Base-by-base conservation (phyloP, 2,888 invertebrate genomes). In the Orchestes rusci region DNA sequence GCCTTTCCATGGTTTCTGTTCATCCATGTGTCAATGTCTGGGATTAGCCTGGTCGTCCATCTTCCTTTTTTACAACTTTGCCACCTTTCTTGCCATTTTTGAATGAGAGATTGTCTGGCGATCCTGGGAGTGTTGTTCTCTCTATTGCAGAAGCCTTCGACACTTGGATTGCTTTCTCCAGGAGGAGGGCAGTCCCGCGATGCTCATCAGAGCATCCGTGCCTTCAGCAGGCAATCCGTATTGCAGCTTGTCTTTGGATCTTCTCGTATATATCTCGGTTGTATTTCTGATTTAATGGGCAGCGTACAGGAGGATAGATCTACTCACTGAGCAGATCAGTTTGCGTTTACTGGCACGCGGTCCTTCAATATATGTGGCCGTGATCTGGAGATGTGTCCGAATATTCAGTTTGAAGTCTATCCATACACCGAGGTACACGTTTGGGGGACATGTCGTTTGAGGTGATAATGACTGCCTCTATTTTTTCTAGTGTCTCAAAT, bases 401-500 rank as follows among this genome's bases (percentile, higher is more conserved):
- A 30, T n/a, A 30, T 8, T 8, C 12, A 34, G 34, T 7, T 34
- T 17, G 16, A 7, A 16, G 17, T 34, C 34, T 4, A 34, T 5
- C 34, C 16, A 34, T 7, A 34, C 34, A 5, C 18, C 34, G 5
- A 16, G 18, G 34, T 34, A 34, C 16, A 8, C 12, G 10, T 7
- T 8, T 30, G 31, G 10, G 31, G 18, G 31, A 12, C 12, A 12
- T 8, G 7, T 30, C 13, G 7, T 16, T 10, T 19, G 29, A 33
- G 12, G 19, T 39, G 8, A 47, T 18, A 2, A 45, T 23, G 1
- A 41, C 10, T 3, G 16, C 28, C 10, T 43, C 39, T 2, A 43
- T 38, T 36, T 47, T 47, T 5, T 29, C 13, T 12, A 15, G 12
- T 1, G 35, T n/a, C n/a, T n/a, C n/a, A n/a, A n/a, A n/a, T n/a